A percentile compares a stretch with the other conserved stretches of the same genome.
Conservation (phyloP, 2,797 vertebrate species). For the Urophycis tenuis region DNA sequence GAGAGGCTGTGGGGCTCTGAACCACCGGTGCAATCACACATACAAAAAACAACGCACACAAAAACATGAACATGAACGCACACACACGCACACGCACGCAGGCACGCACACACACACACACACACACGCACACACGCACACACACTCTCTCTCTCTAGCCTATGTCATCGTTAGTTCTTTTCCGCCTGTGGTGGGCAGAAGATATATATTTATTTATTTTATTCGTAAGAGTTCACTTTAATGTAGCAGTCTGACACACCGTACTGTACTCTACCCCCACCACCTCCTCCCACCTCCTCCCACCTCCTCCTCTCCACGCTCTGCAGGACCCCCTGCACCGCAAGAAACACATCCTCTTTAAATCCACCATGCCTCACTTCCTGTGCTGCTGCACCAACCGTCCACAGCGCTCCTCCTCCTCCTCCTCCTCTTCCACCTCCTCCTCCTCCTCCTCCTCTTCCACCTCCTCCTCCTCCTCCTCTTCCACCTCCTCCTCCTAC, state of each 20-base stretch:
- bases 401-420: not conserved
- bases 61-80: slow-evolving; percentile 10
- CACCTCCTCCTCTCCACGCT: not conserved
- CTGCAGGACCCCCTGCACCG: slow-evolving; percentile 31
- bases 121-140: no score
- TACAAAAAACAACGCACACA: not conserved
- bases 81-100: not conserved
- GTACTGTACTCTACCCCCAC: slow-evolving; percentile 6
- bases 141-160: slow-evolving; percentile 62
- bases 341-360: slow-evolving; percentile 22
- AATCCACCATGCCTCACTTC: slow-evolving; percentile 13
- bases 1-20: slow-evolving; percentile 32
- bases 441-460: not conserved
- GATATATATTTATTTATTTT: no score
- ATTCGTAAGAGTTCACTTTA: no score
- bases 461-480: not conserved
- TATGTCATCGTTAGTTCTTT: no score
- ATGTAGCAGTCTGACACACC: no score
- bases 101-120: slow-evolving; percentile 61
- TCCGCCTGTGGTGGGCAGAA: no score
- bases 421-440: not conserved
- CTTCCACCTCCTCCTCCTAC: slow-evolving; percentile 12
- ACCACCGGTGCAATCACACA: slow-evolving; percentile 10
- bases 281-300: slow-evolving; percentile 19
- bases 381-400: slow-evolving; percentile 13